Base-by-base conservation (phyloP, 2,797 vertebrate genomes). In the Bradypus variegatus region DNA sequence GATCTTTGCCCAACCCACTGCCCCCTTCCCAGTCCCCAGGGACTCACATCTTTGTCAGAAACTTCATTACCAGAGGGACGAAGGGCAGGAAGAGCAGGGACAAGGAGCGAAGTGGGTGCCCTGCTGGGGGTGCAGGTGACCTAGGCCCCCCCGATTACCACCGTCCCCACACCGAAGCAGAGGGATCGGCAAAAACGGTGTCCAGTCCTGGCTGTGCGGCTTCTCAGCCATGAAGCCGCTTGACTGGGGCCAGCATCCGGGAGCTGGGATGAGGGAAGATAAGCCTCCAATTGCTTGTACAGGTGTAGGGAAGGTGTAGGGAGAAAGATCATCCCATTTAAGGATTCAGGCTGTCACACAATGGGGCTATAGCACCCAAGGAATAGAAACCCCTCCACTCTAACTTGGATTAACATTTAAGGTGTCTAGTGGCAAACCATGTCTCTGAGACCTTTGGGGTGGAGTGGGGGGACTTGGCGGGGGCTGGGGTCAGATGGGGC, bases 121-220 rank as follows among this genome's bases (percentile, higher is more conserved):
- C 33, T 7, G 1, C 2, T 4, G 45, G 55, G 10, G 5, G 16
- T 11, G 48, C 1, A 0, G 69, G 69, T 27, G 19, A 55, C 1
- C 3, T 19, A 7, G 82, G 50, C 7, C 1, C 27, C 33, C 23
- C n/a, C 6, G 23, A 41, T 45, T 18, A 19, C 53, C 1, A 2
- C 8, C 12, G 2, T 25, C 23, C 60, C 50, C 31, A 33, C 12
- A 16, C 9, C 10, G 38, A n/a, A 29, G 53, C 1, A 2, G 45
- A 16, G 0, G 0, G 60, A 31, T 33, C 6, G 36, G 50, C 75
- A 41, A 58, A 10, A 64, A 31, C 0, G 1, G 38, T 1, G 1
- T 2, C 13, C 0, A 3, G 6, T 33, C 27, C 23, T 29, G 38
- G 36, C 45, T 18, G 14, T 23, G 69, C 18, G 58, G 45, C 48